Conservation (phyloP, 2,888 invertebrate species). For the Erpobdella octoculata region DNA sequence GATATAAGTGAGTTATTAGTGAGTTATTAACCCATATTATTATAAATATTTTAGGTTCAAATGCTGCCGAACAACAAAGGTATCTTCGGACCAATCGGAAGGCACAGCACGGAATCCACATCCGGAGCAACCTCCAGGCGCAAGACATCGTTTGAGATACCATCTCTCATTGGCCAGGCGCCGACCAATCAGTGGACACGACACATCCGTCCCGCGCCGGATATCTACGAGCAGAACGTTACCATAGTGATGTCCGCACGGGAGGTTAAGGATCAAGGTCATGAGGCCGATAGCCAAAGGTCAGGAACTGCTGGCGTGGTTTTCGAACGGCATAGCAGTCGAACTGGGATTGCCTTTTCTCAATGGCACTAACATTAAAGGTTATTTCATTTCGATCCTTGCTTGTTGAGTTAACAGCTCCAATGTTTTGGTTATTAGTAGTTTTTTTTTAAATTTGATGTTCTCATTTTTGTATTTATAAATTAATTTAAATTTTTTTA, state of each 20-base stretch:
- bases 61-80: background rate
- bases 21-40: no score
- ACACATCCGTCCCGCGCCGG: slow-evolving; percentile 13
- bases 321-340: slow-evolving; percentile 67
- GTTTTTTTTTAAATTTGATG: background rate
- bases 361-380: slow-evolving; percentile 70
- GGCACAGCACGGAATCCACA: no score
- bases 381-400: slow-evolving; percentile 53
- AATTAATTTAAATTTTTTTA: background rate
- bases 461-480: background rate
- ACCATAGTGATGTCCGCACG: background rate
- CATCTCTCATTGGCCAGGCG: slow-evolving; percentile 12
- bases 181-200: slow-evolving; percentile 4
- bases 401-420: background rate
- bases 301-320: slow-evolving; percentile 72
- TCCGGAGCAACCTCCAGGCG: background rate
- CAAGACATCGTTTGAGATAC: background rate
- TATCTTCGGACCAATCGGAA: slow-evolving; percentile 1
- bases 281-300: slow-evolving; percentile 48
- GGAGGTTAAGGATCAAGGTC: background rate
- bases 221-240: slow-evolving; percentile 24
- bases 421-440: background rate
- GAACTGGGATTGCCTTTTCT: slow-evolving; percentile 70
- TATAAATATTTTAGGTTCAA: background rate
- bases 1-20: no score